Evolutionary conservation across 2,797 vertebrate genomes (phyloP), one percentile per base, ranked within the genome.

Genomic region (Geotria australis): DNA sequence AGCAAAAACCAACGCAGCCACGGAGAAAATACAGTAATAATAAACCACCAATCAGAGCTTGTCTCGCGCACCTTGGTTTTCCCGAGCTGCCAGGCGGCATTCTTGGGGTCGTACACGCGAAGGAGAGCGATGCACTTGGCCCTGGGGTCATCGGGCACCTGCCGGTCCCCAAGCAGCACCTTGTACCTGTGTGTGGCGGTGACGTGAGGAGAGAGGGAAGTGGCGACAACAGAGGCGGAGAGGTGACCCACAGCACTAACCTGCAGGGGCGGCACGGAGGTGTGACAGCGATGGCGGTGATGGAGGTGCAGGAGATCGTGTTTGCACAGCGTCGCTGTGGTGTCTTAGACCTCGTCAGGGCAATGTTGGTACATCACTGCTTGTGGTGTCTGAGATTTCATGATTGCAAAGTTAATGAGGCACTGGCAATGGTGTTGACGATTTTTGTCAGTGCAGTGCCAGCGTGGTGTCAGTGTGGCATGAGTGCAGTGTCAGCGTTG

Each of bases 71-170:
- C 84, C 82, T 89, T 89, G 59, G 77, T 79, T 68, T 81, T 89
- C 55, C 84, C 84, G 62, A 88, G 62, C 59, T 83, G 80, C 83
- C 81, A 89, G 58, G 76, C 75, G 59, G 64, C 78, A 65, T 68
- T 78, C 57, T 63, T 63, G 62, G 63, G 65, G 61, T 84, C 75
- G 11, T 75, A 72, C 45, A 61, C 65, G 15, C 66, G 66, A 59
- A 89, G 77, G 58, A 89, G 72, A 48, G 72, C 68, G 11, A 67
- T 68, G 66, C 80, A 82, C 49, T 66, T 64, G 60, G 63, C 65
- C 66, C 70, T 79, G 56, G 68, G 67, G 38, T 78, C 74, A 1
- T 65, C 70, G 2, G 64, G 56, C 15, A 57, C 57, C 45, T 60
- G 63, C 61, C 62, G 68, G 53, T 62, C 70, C 66, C 67, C 77